phyloP scores from a whole-genome alignment of 2,888 invertebrate species.

The Ophonus ardosiacus region DNA sequence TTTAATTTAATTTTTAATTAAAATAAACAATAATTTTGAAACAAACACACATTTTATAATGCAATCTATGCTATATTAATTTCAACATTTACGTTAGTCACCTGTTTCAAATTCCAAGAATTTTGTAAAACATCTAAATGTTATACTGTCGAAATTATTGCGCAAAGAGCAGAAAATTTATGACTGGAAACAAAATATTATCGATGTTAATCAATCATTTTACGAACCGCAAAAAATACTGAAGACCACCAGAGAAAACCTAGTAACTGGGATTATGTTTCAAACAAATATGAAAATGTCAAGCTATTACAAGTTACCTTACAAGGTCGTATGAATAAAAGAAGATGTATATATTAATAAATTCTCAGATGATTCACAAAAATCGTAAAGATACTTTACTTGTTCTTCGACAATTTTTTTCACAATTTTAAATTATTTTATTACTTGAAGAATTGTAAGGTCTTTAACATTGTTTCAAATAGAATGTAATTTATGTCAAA shows the following conservation, averaged over 20 bases:
- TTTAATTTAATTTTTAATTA: too few species aligned
- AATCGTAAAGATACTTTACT: background rate
- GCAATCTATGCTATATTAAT: background rate
- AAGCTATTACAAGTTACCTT: background rate
- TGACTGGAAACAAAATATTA: background rate
- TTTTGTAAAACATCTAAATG: background rate
- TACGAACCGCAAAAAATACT: background rate
- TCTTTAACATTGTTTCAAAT: too few species aligned
- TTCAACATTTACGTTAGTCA: background rate
- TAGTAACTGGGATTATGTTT: background rate
- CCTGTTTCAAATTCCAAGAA: background rate
- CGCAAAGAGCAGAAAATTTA: background rate
- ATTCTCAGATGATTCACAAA: background rate
- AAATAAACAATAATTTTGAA: too few species aligned
- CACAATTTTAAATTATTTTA: too few species aligned
- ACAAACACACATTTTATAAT: too few species aligned
- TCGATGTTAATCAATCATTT: background rate
- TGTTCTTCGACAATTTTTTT: too few species aligned
- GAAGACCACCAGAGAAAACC: background rate
- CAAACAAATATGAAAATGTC: background rate
- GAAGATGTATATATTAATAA: background rate
- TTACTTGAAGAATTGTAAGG: too few species aligned
- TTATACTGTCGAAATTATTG: background rate
- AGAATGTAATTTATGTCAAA: too few species aligned
- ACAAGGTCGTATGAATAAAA: background rate